Base-by-base conservation (phyloP, 2,797 vertebrate species). In the Pitangus sulphuratus region DNA sequence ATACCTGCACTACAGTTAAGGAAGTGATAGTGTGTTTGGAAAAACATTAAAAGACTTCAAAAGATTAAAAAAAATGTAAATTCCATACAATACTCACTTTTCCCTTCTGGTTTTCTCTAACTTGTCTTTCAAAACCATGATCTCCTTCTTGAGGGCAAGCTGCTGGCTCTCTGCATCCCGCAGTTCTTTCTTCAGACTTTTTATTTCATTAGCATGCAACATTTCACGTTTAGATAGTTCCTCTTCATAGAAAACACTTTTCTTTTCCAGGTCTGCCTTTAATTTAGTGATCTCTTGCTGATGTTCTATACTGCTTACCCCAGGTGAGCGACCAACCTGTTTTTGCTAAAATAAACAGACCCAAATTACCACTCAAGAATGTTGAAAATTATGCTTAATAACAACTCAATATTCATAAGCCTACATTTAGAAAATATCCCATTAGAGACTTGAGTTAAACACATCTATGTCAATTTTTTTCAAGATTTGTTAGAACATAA, bases 101-200 rank as follows among this genome's bases (percentile, higher is more conserved):
- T 99, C 99, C 76, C 99, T 98, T 47, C 99, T 99, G 7, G 98
- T 99, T 97, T 99, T 99, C 94, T 99, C 99, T 95, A 99, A 98
- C 96, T 99, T 99, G 98, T 99, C 99, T 97, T 99, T 99, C 90
- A 99, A 98, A 97, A 99, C 97, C 97, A 99, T 98, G 94, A 99
- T 99, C 97, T 99, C 99, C 93, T 99, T 99, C 97, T 99, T 99
- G 91, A 99, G 98, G 75, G 98, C 98, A 71, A 99, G 99, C 31
- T 99, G 99, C 80, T 99, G 99, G 95, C 99, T 98, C 98, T 99
- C 99, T 5, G 99, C 98, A n/a, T 99, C 99, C 30, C 98, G 98
- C 37, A 99, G 97, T 87, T 99, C 99, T 93, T 99, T 99, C 95
- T 98, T 99, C 82, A 99, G 98, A 81, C 98, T 98, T 98, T 99